Evolutionary conservation across 2,113 vertebrate genomes (phyloP).

Genomic region (cattle (Bos taurus)): ARS-UCD2.0 NC_037332.1:70669501-70670000

Average conservation of each 20-base stretch:
- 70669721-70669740: neutral
- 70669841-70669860: neutral
- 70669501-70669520: neutral
- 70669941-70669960: neutral
- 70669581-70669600: neutral
- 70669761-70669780: neutral
- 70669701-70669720: neutral
- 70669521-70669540: neutral
- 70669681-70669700: neutral
- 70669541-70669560: neutral
- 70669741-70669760: neutral
- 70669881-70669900: neutral
- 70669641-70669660: neutral
- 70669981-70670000: neutral
- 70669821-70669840: neutral
- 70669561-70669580: neutral
- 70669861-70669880: neutral
- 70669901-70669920: neutral
- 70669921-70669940: neutral
- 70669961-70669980: neutral
- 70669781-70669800: neutral
- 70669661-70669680: neutral
- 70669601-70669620: rapidly evolving
- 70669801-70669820: neutral
- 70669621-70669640: neutral